phyloP scores from a whole-genome alignment of 2,888 invertebrate species.

The Amiota minor region DNA sequence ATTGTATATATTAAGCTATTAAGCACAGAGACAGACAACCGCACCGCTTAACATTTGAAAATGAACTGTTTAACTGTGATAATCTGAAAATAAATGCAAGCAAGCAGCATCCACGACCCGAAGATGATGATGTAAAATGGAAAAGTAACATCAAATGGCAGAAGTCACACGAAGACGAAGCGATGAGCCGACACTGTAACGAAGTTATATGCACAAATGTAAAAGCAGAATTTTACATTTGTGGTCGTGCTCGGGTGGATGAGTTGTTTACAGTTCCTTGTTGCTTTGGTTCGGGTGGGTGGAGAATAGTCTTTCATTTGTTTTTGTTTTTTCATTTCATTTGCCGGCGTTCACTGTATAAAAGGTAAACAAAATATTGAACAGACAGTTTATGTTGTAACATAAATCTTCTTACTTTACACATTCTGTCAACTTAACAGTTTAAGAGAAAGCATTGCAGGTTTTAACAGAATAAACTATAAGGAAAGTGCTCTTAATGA shows the following conservation, averaged over 20 bases:
- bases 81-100: not conserved
- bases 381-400: no score
- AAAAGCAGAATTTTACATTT: no score
- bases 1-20: no score
- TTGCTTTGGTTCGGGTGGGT: not conserved
- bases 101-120: no score
- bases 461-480: not conserved
- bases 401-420: no score
- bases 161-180: not conserved
- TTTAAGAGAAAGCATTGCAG: not conserved
- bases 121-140: no score
- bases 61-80: no score
- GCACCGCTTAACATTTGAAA: conserved; percentile 7
- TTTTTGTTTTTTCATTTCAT: no score
- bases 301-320: not conserved
- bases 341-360: conserved; percentile 6
- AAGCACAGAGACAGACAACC: not conserved
- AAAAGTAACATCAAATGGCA: not conserved
- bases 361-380: conserved; percentile 15
- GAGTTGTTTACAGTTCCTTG: no score
- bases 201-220: no score
- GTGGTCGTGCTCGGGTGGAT: no score
- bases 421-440: not conserved
- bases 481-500: no score
- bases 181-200: not conserved